These are phyloP conservation scores for Harlomillsia oculata DNA, from an alignment of 1,140 invertebrate genomes.

Conservation along the genomic window DNA sequence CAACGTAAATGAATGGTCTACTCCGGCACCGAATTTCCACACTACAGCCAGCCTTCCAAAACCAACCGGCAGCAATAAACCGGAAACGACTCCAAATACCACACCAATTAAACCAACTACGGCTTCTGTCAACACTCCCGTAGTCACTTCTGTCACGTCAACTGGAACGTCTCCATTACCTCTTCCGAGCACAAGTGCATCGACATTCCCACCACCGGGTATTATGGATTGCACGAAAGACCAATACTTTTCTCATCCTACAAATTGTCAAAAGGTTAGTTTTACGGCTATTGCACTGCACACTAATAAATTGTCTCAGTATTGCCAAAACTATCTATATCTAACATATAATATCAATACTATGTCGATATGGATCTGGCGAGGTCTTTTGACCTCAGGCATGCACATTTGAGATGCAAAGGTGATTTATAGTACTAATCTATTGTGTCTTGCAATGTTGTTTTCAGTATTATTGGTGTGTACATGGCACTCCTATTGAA, in stretches of 20 bases:
- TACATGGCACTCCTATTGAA: constrained; percentile 58
- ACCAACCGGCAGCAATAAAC: neutral
- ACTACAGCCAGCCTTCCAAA: neutral
- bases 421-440: neutral
- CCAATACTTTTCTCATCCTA: constrained; percentile 17
- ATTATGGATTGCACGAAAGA: neutral
- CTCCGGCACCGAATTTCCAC: neutral
- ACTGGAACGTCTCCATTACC: neutral
- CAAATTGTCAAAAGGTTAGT: constrained; percentile 24
- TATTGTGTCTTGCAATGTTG: neutral
- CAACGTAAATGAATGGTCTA: neutral
- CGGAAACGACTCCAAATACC: neutral
- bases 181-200: neutral
- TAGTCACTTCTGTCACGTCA: neutral
- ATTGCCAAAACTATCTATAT: neutral
- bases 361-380: too few species aligned
- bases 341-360: constrained; percentile 19
- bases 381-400: too few species aligned
- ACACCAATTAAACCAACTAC: neutral
- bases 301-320: constrained; percentile 11
- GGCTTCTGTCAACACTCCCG: neutral
- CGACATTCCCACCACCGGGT: neutral
- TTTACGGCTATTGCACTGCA: neutral
- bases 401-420: too few species aligned
- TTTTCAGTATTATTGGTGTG: constrained; percentile 68